Evolutionary conservation across 1,140 invertebrate species (phyloP), one percentile per base, ranked within the genome.

Genomic region (Hermetia illucens): DNA sequence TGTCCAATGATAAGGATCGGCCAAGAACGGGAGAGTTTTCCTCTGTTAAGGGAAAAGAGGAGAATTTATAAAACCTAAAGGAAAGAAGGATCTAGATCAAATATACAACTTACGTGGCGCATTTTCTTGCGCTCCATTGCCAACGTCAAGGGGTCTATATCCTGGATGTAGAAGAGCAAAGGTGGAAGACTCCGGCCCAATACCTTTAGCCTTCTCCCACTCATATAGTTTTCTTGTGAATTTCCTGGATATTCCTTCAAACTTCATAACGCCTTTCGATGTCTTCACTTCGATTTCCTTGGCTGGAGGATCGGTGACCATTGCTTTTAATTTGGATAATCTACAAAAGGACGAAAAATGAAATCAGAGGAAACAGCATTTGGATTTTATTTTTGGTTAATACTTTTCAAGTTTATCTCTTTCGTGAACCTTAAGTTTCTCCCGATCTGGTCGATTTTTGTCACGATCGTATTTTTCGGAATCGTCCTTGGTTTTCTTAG

Each of bases 191-290:
- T 85, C 82, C 0, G 79, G 82, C 1, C 74, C 75, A 34, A 86
- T 85, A 3, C 82, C 82, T 33, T 75, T 64, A 20, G 82, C 77
- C 43, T 86, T 84, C 54, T 92, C 87, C 88, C 87, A 91, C 55
- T 91, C 85, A 54, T 87, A 86, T 0, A 91, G 64, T 53, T 89
- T 89, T 24, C 82, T 76, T 0, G 83, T 88, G 53, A 90, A 91
- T 45, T 86, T 86, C 35, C 82, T 72, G 0, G 81, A 86, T 42
- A 87, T 86, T 1, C 86, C 85, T 65, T 85, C 77, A 48, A 87
- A 86, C 47, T 80, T 70, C 51, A 84, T 82, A 29, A 82, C 77
- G 6, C 84, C 83, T 0, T 75, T 79, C 0, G 82, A 77, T 8
- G 84, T 84, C 50, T 82, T 76, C 2, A 87, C 77, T 30, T 84